phyloP scores from a whole-genome alignment of 2,797 vertebrate species.

The Euthynnus affinis region DNA sequence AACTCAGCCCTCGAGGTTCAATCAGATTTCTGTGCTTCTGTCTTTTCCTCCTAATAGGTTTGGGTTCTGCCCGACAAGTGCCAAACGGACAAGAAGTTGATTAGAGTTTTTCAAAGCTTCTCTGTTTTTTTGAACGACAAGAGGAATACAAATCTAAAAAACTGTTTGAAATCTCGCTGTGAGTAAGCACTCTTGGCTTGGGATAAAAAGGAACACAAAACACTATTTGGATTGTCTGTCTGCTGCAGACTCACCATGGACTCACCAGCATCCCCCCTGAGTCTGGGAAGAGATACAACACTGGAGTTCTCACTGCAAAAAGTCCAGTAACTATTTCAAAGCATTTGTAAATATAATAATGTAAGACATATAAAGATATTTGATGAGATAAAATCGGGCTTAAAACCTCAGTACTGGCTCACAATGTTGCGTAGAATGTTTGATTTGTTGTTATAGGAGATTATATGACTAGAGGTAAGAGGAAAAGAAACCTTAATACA shows the following conservation, averaged over 20 bases:
- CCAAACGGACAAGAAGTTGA: not conserved
- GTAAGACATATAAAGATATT: too few species aligned
- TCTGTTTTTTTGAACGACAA: not conserved
- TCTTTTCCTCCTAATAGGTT: slow-evolving; percentile 10
- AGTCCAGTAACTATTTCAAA: not conserved
- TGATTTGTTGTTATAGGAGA: not conserved
- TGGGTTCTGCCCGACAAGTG: not conserved
- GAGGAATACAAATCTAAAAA: not conserved
- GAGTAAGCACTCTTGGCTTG: not conserved
- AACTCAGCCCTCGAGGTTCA: not conserved
- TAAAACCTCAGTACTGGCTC: not conserved
- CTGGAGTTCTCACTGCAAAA: slow-evolving; percentile 1
- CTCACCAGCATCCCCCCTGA: not conserved
- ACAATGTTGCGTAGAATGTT: not conserved
- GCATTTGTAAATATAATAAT: too few species aligned
- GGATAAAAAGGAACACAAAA: not conserved
- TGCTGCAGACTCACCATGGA: not conserved
- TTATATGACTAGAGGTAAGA: not conserved
- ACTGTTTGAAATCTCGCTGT: not conserved
- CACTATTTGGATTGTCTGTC: not conserved
- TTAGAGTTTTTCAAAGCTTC: slow-evolving; percentile 16
- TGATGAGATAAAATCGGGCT: too few species aligned
- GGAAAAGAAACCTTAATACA: not conserved
- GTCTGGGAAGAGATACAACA: not conserved
- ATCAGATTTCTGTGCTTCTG: slow-evolving; percentile 1